A percentile compares a stretch with the other conserved stretches of the same genome.
Conservation (phyloP, 2,888 invertebrate species). For the Agriopis marginaria region DNA sequence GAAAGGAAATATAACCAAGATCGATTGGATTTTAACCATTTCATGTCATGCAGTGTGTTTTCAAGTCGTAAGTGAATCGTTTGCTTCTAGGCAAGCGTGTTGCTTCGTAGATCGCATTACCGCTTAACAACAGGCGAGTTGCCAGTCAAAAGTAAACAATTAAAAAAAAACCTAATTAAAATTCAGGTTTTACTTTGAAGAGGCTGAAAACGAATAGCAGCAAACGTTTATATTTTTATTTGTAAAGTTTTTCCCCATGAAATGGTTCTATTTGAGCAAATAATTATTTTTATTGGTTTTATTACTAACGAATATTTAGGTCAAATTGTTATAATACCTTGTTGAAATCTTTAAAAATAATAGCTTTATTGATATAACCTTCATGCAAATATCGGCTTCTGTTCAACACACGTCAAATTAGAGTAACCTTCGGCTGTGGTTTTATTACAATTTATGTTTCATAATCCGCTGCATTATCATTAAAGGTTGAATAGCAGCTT, state of each 20-base stretch:
- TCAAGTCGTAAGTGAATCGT: too few species aligned
- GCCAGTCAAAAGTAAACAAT: too few species aligned
- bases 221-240: background rate
- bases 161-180: background rate
- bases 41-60: too few species aligned
- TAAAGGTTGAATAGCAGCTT: slow-evolving; percentile 39
- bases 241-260: background rate
- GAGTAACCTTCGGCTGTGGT: slow-evolving; percentile 56
- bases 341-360: slow-evolving; percentile 26
- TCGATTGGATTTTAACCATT: background rate
- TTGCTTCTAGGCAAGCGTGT: too few species aligned
- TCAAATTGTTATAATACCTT: slow-evolving; percentile 10
- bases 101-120: too few species aligned
- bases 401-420: slow-evolving; percentile 52
- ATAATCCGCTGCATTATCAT: slow-evolving; percentile 40
- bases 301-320: slow-evolving; percentile 10
- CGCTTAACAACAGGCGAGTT: too few species aligned
- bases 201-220: background rate
- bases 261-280: background rate
- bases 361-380: slow-evolving; percentile 48
- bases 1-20: background rate
- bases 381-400: slow-evolving; percentile 49
- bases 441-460: slow-evolving; percentile 54
- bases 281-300: background rate
- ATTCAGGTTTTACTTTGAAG: background rate